These are phyloP conservation scores for Omphaloscelis lunosa DNA, from an alignment of 2,888 invertebrate species.

Conservation along the genomic window DNA sequence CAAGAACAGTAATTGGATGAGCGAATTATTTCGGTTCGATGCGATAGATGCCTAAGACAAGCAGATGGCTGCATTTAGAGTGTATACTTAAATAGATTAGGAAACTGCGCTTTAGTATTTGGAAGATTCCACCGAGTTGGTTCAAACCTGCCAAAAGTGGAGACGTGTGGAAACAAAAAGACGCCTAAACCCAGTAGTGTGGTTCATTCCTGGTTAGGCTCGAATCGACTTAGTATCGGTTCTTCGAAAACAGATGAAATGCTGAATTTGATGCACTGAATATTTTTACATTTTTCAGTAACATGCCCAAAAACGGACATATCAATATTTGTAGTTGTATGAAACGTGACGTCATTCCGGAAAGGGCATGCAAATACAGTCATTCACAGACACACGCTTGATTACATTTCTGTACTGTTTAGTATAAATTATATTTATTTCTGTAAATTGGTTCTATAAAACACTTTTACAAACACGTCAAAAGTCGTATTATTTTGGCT, in stretches of 20 bases:
- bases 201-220: not conserved
- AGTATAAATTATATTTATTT: not conserved
- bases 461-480: not conserved
- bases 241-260: not conserved
- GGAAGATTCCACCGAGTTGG: not conserved
- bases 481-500: too few species aligned
- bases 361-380: not conserved
- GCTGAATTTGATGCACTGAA: too few species aligned
- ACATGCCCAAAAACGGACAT: not conserved
- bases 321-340: not conserved
- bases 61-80: not conserved
- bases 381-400: not conserved
- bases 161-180: not conserved
- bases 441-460: not conserved
- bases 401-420: not conserved
- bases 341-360: not conserved
- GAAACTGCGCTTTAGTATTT: not conserved
- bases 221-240: conserved; percentile 10
- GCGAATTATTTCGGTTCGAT: not conserved
- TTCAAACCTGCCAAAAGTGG: not conserved
- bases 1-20: not conserved
- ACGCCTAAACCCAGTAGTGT: not conserved
- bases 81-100: not conserved
- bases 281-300: not conserved
- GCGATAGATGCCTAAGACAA: not conserved